These are phyloP conservation scores for Sturnus vulgaris DNA, from an alignment of 2,113 vertebrate species.

Conservation along the genomic window DNA sequence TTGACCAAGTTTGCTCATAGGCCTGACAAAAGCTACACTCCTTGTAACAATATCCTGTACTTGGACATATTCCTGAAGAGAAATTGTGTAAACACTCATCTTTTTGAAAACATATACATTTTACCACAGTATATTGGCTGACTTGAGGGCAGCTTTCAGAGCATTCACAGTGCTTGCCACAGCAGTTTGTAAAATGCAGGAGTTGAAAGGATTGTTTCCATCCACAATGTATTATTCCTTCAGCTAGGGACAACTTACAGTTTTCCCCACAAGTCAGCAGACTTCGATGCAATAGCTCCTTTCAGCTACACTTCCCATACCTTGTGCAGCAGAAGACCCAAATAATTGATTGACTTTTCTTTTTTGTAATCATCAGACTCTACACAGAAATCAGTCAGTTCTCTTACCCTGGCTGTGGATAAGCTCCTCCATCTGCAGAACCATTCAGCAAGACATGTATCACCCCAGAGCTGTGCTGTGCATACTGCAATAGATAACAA, in stretches of 20 bases:
- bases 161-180: neutral
- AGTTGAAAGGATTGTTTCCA: neutral
- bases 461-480: slow-evolving; percentile 70
- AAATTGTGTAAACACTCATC: neutral
- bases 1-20: neutral
- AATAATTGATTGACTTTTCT: neutral
- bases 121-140: neutral
- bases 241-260: neutral
- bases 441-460: slow-evolving; percentile 75
- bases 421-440: slow-evolving; percentile 70
- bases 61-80: neutral
- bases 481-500: slow-evolving; percentile 67
- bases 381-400: neutral
- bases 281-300: neutral
- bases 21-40: neutral
- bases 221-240: neutral
- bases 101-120: neutral
- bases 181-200: neutral
- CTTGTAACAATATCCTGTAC: neutral
- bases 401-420: slow-evolving; percentile 72
- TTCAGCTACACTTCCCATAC: neutral
- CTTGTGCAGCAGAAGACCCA: neutral
- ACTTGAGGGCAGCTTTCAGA: neutral
- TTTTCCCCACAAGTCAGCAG: neutral
- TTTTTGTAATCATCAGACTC: neutral